A percentile compares a stretch with the other conserved stretches of the same genome.
Evolutionary conservation across 2,113 vertebrate genomes (phyloP).

Genomic region (Neodontobutis hainanensis): DNA sequence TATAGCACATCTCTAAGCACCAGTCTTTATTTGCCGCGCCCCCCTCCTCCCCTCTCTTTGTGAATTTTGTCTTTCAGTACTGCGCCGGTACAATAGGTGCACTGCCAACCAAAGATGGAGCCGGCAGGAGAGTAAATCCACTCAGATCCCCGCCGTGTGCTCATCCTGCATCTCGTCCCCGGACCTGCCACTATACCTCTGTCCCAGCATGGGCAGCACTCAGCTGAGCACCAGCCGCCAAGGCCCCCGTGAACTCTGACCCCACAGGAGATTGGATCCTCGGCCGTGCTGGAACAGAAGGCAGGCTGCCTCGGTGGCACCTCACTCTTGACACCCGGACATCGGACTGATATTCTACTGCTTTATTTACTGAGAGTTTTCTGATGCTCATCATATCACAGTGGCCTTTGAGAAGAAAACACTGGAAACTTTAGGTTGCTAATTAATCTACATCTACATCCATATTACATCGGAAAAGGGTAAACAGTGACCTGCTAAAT

Average conservation of each 20-base stretch:
- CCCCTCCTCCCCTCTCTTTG: conserved; percentile 26
- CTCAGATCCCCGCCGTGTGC: conserved; percentile 67
- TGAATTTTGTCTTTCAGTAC: conserved; percentile 28
- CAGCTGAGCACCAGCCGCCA: conserved; percentile 40
- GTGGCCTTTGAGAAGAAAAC: not conserved
- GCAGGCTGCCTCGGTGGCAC: conserved; percentile 36
- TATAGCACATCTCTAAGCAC: not conserved
- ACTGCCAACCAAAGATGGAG: conserved; percentile 48
- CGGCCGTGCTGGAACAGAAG: conserved; percentile 29
- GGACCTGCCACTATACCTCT: conserved; percentile 44
- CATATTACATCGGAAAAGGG: not conserved
- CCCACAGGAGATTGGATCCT: conserved; percentile 71
- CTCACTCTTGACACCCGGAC: conserved; percentile 43
- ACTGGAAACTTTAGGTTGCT: no score
- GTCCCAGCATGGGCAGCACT: conserved; percentile 61
- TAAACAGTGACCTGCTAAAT: not conserved
- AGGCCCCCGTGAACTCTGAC: conserved; percentile 53
- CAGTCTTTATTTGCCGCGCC: conserved; percentile 24
- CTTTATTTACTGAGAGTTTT: conserved; percentile 1
- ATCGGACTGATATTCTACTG: conserved; percentile 23
- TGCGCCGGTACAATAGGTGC: conserved; percentile 47
- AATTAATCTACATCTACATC: no score
- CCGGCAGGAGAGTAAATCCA: conserved; percentile 69
- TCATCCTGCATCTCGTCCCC: conserved; percentile 57
- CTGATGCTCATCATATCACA: not conserved